Evolutionary conservation across 64 coral and sea anemone species (phyloP), one percentile per base, ranked within the genome.

Genomic region (Exaiptasia diaphana): DNA sequence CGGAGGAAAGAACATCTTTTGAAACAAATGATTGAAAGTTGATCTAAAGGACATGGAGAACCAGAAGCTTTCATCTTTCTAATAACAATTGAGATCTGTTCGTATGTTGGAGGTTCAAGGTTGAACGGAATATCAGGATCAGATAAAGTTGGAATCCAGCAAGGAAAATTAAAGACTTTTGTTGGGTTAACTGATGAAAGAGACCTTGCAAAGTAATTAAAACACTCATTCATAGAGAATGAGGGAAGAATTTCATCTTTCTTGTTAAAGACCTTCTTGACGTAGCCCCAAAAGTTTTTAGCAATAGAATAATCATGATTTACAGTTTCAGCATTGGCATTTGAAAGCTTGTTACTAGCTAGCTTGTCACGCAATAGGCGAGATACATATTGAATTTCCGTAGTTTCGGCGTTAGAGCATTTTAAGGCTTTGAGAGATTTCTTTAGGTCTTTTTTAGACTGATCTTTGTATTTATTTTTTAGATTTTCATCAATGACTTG

Each of bases 281-380:
- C 37, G 21, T 71, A 71, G n/a, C 70, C 41, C 70, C 70, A 74
- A 42, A 74, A 74, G 48, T 74, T 74, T 3, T 25, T 43, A 31
- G 22, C 50, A 35, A 77, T 53, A 56, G 23, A 77, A 17, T 12
- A 4, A 56, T 77, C 48, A 57, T 77, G 74, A 55, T 77, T 53
- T 4, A 33, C 21, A n/a, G 15, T 9, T 8, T 57, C 13, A 36
- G 74, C 17, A 76, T 5, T 43, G 34, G 39, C 31, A 17, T 53
- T 5, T 27, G 24, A 10, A 5, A 53, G 8, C 2, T 74, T 46
- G 35, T 74, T 23, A 7, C 25, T 24, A 20, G 32, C 32, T 6
- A 80, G 77, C 34, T 80, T 80, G 35, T 60, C 56, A 80, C 77
- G 56, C 53, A 80, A 63, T 18, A 39, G 14, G 50, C 37, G 75